Percentiles rank a stretch among this genome's conserved stretches.
Evolutionary conservation across 2,797 vertebrate species (phyloP).

Genomic region (Lacerta agilis): DNA sequence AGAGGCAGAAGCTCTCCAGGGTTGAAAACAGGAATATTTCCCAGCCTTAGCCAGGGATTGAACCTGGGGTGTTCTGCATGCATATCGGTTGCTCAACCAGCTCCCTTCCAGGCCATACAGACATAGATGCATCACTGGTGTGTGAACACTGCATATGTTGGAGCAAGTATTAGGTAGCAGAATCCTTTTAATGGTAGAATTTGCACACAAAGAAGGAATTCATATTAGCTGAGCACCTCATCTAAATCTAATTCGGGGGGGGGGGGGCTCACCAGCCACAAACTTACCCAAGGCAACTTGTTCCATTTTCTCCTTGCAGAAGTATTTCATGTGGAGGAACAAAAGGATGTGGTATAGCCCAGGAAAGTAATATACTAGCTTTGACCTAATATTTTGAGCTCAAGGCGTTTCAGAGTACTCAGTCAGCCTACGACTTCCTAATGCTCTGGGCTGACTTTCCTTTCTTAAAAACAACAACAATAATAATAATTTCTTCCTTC

Average conservation of each 20-base stretch:
- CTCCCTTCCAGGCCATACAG: neutral
- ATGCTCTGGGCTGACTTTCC: neutral
- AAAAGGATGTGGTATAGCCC: neutral
- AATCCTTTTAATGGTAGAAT: neutral
- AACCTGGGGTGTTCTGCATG: too few relatives aligned
- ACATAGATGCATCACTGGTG: neutral
- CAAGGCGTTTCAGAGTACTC: constrained; percentile 10
- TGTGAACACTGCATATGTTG: neutral
- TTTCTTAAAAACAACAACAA: too few relatives aligned
- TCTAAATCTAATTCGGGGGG: neutral
- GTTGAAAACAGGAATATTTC: too few relatives aligned
- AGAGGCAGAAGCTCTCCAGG: too few relatives aligned
- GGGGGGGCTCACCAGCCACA: too few relatives aligned
- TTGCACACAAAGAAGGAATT: neutral
- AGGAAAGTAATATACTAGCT: neutral
- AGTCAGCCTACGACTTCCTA: neutral
- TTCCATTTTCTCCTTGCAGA: neutral
- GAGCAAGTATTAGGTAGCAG: neutral
- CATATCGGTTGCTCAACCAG: too few relatives aligned
- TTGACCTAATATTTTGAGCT: constrained; percentile 5
- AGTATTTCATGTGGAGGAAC: neutral
- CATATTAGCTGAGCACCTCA: neutral
- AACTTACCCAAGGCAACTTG: neutral
- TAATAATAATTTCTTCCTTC: neutral
- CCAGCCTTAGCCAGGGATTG: too few relatives aligned